phyloP scores from a whole-genome alignment of 2,113 vertebrate genomes.

The Eleginops maclovinus region DNA sequence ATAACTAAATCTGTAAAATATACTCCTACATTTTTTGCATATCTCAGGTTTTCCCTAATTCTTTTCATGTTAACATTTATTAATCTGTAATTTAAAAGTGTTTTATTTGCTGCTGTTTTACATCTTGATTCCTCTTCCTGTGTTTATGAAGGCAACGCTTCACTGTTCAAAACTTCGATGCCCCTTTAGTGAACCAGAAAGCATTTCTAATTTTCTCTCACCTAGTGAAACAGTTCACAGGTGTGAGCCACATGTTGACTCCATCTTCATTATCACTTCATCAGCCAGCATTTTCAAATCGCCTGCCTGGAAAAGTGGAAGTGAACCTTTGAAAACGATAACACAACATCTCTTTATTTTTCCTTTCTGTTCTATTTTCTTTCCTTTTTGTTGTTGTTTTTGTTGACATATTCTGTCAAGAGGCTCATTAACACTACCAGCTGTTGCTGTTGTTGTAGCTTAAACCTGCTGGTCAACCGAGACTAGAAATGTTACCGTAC shows the following conservation, averaged over 20 bases:
- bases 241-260: slow-evolving; percentile 15
- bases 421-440: slow-evolving; percentile 24
- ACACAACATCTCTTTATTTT: slow-evolving; percentile 7
- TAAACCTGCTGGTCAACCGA: neutral
- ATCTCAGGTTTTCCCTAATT: no score
- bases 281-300: neutral
- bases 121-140: no score
- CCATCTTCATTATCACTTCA: slow-evolving; percentile 4
- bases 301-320: neutral
- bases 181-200: neutral
- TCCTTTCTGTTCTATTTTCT: slow-evolving; percentile 23
- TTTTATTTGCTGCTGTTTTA: no score
- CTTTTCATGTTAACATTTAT: no score
- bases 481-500: neutral
- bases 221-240: neutral
- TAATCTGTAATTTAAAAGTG: no score
- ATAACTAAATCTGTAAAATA: no score
- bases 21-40: no score
- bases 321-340: neutral
- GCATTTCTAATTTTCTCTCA: no score
- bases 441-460: neutral
- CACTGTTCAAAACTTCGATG: neutral
- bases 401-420: no score
- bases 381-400: no score
- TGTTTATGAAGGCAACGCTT: no score